Conservation (phyloP, 2,888 invertebrate species). For the Synergus laeviventris region DNA sequence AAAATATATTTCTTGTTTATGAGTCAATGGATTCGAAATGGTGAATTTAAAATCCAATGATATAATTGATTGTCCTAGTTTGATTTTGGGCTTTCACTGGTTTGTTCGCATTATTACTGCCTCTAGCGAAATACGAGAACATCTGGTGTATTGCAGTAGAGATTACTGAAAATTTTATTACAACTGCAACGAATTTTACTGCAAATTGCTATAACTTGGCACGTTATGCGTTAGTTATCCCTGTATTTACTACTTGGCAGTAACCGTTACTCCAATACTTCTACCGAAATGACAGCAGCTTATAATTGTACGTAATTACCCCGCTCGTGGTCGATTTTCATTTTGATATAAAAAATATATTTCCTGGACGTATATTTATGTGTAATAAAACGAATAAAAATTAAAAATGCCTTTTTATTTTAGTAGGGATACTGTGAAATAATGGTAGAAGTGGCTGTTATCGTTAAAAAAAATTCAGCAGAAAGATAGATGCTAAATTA, state of each 20-base stretch:
- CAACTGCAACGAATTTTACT: conserved; percentile 19
- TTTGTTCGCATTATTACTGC: conserved; percentile 8
- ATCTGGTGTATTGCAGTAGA: conserved; percentile 24
- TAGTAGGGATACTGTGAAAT: not conserved
- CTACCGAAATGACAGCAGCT: conserved; percentile 10
- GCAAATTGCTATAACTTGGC: conserved; percentile 26
- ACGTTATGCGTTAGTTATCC: conserved; percentile 4
- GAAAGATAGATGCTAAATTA: not conserved
- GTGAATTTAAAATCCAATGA: not conserved
- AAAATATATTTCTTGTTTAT: not conserved
- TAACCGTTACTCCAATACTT: conserved; percentile 22
- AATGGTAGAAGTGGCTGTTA: not conserved
- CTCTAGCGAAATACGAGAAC: not conserved
- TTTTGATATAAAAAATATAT: conserved; percentile 20
- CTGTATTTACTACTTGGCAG: conserved; percentile 23
- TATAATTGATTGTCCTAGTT: not conserved
- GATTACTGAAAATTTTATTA: conserved; percentile 25
- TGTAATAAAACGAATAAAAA: not conserved
- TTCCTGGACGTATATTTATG: not conserved
- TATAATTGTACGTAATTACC: conserved; percentile 19
- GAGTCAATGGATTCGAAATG: not conserved
- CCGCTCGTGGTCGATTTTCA: conserved; percentile 11
- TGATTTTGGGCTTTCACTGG: not conserved
- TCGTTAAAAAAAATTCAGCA: not conserved
- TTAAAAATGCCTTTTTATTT: not conserved